Base-by-base conservation (phyloP, 2,113 vertebrate species). In the Siniperca knerii region DNA sequence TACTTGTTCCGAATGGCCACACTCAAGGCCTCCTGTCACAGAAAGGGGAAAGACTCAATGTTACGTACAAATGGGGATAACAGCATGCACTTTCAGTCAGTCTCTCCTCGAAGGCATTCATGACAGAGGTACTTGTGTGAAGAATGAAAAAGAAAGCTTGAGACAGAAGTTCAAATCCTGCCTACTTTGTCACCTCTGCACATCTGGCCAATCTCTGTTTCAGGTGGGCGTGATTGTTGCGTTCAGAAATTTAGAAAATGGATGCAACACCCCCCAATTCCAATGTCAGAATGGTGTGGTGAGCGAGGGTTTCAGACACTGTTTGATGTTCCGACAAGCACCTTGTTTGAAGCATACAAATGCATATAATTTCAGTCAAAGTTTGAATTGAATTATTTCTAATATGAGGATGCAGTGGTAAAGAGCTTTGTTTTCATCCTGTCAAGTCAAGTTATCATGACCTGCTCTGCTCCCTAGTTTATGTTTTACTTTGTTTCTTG, bases 21-120 rank as follows among this genome's bases (percentile, higher is more conserved):
- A n/a, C 74, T 65, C 58, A 37, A 77, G 64, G 37, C 35, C 65
- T 68, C n/a, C 65, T 72, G 50, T 72, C 50, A 67, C 1, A 44
- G 40, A n/a, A 11, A 66, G 23, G 40, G 23, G 64, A 54, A 35
- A 70, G 46, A 52, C 68, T 71, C 16, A 1, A 54, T 40, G 50
- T 23, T 15, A 37, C 10, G 29, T 35, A 52, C 25, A 52, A 52
- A 52, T 21, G 48, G 46, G 25, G 46, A 71, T 6, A 52, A 70
- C 50, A 23, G 48, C 10, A 12, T 21, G 29, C 50, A 54, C 50
- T 68, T 55, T 23, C 33, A 40, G 50, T 7, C 69, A 23, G 29
- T n/a, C 69, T 54, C 20, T 54, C 50, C 48, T 71, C 10, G 3
- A 35, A 71, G 68, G 46, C 68, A 23, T 71, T 52, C 29, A 35